Base-by-base conservation (phyloP, 2,113 vertebrate species). In the Eolophus roseicapilla region DNA sequence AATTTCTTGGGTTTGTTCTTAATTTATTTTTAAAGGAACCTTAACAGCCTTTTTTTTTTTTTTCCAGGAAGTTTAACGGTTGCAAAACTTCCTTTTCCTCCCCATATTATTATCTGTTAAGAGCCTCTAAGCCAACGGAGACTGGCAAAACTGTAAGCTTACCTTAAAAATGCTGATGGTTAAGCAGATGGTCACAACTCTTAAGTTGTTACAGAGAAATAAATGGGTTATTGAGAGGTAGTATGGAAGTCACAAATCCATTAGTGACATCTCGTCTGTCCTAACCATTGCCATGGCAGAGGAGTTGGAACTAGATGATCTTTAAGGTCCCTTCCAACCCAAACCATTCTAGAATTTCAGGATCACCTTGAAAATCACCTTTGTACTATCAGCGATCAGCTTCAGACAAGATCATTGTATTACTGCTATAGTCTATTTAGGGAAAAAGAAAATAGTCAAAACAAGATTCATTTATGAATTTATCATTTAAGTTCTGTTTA, bases 61-160 rank as follows among this genome's bases (percentile, higher is more conserved):
- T 65, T 44, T 23, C 13, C 57, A 85, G 82, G 91, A 95, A 88
- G 55, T 70, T 80, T 62, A 90, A 83, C 15, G 3, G 23, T 77
- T 90, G 70, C 90, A 91, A 85, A 87, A 90, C 67, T 93, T 95
- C 90, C 87, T 93, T 87, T 85, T 90, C 75, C 63, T 90, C 59
- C 31, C 53, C 69, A 2, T 33, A 79, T 75, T 67, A 87, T 24
- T 64, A 82, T 43, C 78, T 76, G 44, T 53, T 41, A 88, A 86
- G 18, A 53, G 20, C 31, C 49, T 81, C 53, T 43, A 63, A 84
- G 41, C 5, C 71, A 64, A 7, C 1, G 7, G 37, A 88, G 55
- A 18, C 3, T 81, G 81, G 67, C 49, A 81, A 35, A 87, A 78
- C 10, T 33, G 17, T 24, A 80, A 79, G 7, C 15, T 52, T 59